Evolutionary conservation across 2,797 vertebrate genomes (phyloP).

Genomic region (Taeniopygia guttata): DNA sequence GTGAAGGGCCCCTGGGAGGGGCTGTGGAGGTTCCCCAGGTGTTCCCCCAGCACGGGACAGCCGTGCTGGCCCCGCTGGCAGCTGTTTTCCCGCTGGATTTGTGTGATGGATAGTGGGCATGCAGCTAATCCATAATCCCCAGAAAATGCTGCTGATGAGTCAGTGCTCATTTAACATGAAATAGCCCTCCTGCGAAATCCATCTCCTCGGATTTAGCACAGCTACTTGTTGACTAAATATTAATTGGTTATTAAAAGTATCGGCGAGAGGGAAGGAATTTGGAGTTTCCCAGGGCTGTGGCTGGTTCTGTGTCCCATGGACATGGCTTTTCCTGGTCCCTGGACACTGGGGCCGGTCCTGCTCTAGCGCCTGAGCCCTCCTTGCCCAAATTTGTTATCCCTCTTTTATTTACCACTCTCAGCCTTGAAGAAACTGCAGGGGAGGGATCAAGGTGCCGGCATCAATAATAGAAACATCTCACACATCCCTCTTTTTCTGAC

Average conservation of each 20-base stretch:
- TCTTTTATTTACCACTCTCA: background rate
- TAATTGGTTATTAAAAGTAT: constrained; percentile 52
- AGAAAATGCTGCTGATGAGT: constrained; percentile 63
- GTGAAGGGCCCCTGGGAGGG: background rate
- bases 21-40: background rate
- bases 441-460: background rate
- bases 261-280: background rate
- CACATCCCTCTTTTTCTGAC: background rate
- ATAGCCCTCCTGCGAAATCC: constrained; percentile 55
- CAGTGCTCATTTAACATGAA: constrained; percentile 62
- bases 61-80: accelerated
- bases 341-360: accelerated
- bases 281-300: background rate
- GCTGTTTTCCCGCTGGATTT: background rate
- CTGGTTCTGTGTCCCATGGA: background rate
- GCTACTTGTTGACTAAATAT: constrained; percentile 60
- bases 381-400: background rate
- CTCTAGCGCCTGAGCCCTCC: background rate
- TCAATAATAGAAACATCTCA: accelerated
- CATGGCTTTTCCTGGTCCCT: accelerated
- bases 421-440: background rate
- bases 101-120: constrained; percentile 21
- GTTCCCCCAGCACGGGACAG: accelerated
- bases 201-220: constrained; percentile 25
- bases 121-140: constrained; percentile 65